phyloP scores from a whole-genome alignment of 2,113 vertebrate species.

The Pelobates fuscus region DNA sequence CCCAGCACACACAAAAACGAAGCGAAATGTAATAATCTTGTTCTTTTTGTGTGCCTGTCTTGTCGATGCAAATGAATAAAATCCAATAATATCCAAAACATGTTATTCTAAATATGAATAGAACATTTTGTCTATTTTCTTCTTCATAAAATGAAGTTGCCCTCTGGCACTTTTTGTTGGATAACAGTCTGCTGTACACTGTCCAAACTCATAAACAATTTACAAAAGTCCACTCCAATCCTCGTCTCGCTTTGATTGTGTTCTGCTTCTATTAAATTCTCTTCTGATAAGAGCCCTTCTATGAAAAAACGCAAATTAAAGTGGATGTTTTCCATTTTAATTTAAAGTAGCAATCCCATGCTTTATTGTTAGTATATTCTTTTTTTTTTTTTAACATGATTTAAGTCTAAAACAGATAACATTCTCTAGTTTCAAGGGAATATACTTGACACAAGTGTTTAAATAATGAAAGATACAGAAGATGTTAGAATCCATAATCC shows the following conservation, averaged over 20 bases:
- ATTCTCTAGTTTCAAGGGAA: too few species aligned
- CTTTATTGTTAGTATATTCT: slow-evolving; percentile 17
- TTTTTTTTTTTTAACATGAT: not conserved
- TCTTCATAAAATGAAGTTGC: slow-evolving; percentile 62
- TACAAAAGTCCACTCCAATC: slow-evolving; percentile 58
- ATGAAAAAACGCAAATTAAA: slow-evolving; percentile 50
- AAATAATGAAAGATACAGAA: too few species aligned
- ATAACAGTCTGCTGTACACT: slow-evolving; percentile 66
- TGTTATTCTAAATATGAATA: slow-evolving; percentile 63
- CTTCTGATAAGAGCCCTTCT: slow-evolving; percentile 56
- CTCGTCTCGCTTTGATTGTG: slow-evolving; percentile 56
- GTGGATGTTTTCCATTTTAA: slow-evolving; percentile 29
- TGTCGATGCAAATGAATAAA: slow-evolving; percentile 42
- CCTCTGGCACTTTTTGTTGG: slow-evolving; percentile 67
- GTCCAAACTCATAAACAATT: slow-evolving; percentile 61
- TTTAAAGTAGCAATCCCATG: slow-evolving; percentile 45
- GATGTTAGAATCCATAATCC: too few species aligned
- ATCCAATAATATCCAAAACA: slow-evolving; percentile 53
- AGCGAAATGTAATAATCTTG: too few species aligned
- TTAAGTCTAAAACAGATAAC: too few species aligned
- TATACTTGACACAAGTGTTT: too few species aligned
- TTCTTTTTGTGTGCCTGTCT: not conserved
- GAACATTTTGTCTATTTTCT: slow-evolving; percentile 60
- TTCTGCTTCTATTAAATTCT: slow-evolving; percentile 55
- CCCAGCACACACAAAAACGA: too few species aligned